phyloP scores from a whole-genome alignment of 2,888 invertebrate species.

The Lymantria monacha region DNA sequence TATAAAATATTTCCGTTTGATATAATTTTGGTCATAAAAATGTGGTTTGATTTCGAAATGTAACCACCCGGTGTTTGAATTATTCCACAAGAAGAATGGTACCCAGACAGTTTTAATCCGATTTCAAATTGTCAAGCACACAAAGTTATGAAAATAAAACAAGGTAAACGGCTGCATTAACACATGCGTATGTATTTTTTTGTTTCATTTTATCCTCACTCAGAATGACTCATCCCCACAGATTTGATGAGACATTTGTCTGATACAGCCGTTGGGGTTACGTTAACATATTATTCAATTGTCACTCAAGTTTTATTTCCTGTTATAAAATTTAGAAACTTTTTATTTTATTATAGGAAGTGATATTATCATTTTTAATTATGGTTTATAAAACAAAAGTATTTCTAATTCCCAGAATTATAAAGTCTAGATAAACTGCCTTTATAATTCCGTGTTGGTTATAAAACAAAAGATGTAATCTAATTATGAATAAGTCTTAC shows the following conservation, averaged over 20 bases:
- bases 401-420: constrained; percentile 9
- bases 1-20: too few relatives aligned
- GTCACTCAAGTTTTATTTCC: background rate
- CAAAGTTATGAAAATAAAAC: constrained; percentile 6
- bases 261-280: constrained; percentile 5
- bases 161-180: constrained; percentile 1
- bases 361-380: background rate
- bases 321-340: background rate
- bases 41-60: background rate
- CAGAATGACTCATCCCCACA: constrained; percentile 13
- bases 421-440: constrained; percentile 5
- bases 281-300: background rate
- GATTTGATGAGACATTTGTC: constrained; percentile 25
- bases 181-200: constrained; percentile 11
- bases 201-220: constrained; percentile 18
- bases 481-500: constrained; percentile 11
- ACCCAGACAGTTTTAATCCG: constrained; percentile 2
- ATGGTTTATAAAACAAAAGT: background rate
- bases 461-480: constrained; percentile 10
- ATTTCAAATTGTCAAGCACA: constrained; percentile 2
- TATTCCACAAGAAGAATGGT: background rate
- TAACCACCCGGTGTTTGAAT: constrained; percentile 3
- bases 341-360: background rate
- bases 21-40: background rate
- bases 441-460: background rate